Conservation (phyloP, 2,888 invertebrate genomes). For the Sisyra nigra region DNA sequence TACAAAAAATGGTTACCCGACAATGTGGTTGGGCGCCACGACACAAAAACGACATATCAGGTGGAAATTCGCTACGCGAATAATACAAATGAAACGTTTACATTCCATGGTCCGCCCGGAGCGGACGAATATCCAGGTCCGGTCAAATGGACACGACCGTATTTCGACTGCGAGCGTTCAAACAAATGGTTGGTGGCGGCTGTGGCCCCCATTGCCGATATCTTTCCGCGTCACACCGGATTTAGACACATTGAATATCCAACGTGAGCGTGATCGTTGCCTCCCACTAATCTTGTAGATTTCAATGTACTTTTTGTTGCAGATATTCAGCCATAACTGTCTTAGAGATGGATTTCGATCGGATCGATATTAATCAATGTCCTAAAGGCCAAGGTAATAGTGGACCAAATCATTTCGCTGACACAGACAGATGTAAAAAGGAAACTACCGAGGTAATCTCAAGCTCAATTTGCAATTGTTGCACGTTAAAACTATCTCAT, state of each 20-base stretch:
- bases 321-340: constrained; percentile 86
- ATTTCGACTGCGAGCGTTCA: constrained; percentile 89
- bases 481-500: too few relatives aligned
- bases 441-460: constrained; percentile 65
- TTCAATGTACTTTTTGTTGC: constrained; percentile 15
- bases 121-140: constrained; percentile 86
- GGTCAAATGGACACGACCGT: constrained; percentile 85
- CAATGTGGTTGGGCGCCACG: constrained; percentile 58
- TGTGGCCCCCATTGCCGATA: constrained; percentile 88
- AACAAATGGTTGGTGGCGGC: constrained; percentile 94
- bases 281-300: too few relatives aligned
- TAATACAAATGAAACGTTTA: constrained; percentile 89
- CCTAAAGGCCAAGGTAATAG: constrained; percentile 77
- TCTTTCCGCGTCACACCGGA: constrained; percentile 84
- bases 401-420: constrained; percentile 74
- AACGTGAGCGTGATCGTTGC: too few relatives aligned
- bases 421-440: constrained; percentile 80
- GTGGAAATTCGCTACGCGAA: constrained; percentile 89
- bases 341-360: constrained; percentile 89
- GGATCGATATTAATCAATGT: constrained; percentile 96
- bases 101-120: constrained; percentile 87
- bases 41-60: constrained; percentile 83
- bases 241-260: constrained; percentile 89
- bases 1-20: constrained; percentile 86
- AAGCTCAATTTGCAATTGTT: neutral